A percentile compares a stretch with the other conserved stretches of the same genome.
Conservation (phyloP, 2,113 vertebrate species). For the Cettia cetti region DNA sequence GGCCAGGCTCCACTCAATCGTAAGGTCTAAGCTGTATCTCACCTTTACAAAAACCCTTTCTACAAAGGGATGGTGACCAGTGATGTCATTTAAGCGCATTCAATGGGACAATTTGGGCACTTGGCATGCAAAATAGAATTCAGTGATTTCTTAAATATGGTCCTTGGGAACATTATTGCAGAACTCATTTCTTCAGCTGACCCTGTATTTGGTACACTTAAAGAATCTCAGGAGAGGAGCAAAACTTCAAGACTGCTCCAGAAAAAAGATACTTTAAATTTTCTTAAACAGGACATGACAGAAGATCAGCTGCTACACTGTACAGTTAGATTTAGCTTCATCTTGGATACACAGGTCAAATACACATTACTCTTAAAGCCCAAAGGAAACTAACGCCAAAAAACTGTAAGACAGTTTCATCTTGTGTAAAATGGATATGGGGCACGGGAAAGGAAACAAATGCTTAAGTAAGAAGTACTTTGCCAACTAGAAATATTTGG, state of each 20-base stretch:
- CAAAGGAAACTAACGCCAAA: neutral
- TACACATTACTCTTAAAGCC: neutral
- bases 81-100: neutral
- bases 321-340: neutral
- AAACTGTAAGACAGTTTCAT: neutral
- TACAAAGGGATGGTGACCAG: neutral
- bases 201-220: neutral
- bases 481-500: neutral
- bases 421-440: rapidly evolving
- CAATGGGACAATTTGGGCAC: neutral
- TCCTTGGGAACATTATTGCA: neutral
- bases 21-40: neutral
- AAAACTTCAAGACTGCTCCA: neutral
- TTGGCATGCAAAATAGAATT: neutral
- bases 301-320: neutral
- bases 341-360: neutral
- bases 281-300: neutral
- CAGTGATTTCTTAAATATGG: neutral
- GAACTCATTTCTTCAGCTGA: neutral
- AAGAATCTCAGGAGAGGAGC: neutral
- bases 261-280: neutral
- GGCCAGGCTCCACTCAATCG: neutral
- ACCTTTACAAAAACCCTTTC: neutral
- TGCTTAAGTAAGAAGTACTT: neutral
- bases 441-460: neutral